Base-by-base conservation (phyloP, 2,888 invertebrate genomes). In the Molorchus minor region DNA sequence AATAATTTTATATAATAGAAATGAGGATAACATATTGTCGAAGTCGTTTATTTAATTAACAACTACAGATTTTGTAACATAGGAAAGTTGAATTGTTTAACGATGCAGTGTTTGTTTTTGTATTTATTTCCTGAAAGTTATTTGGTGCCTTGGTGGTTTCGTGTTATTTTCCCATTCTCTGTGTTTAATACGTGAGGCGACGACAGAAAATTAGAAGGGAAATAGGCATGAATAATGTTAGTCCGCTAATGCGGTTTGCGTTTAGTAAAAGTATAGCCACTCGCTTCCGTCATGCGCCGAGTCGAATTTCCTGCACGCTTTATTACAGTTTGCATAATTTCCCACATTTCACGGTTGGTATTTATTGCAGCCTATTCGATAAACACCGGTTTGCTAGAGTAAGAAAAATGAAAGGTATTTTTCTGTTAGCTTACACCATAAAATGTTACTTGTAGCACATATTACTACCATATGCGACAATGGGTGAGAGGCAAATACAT, bases 251-350 rank as follows among this genome's bases (percentile, higher is more conserved):
- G 16, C 19, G 41, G 52, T 52, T 52, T 52, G 52, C 10, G 52
- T 40, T 25, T 30, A 29, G 29, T 41, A 52, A 52, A 41, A 41
- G 52, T 52, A 19, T 17, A 41, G n/a, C n/a, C n/a, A n/a, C n/a
- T n/a, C n/a, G n/a, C 52, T 19, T 38, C 30, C 41, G 52, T 17
- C 52, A 41, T 52, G 8, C 41, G 5, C 17, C 52, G 12, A 10
- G 15, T 41, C 36, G 38, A 52, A 30, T 40, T 41, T 13, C 25
- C 40, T 30, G 36, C 52, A 17, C 19, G 41, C 30, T 52, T 52
- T 30, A 38, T 52, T 41, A 52, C 30, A 41, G 41, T 41, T 52
- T 41, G 41, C 52, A 41, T 52, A 52, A 52, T 45, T 45, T 17
- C 30, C n/a, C n/a, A 33, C 35, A 35, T 35, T 36, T 47, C 35